Evolutionary conservation across 2,113 vertebrate genomes (phyloP).

Genomic region (Myotis davidii): DNA sequence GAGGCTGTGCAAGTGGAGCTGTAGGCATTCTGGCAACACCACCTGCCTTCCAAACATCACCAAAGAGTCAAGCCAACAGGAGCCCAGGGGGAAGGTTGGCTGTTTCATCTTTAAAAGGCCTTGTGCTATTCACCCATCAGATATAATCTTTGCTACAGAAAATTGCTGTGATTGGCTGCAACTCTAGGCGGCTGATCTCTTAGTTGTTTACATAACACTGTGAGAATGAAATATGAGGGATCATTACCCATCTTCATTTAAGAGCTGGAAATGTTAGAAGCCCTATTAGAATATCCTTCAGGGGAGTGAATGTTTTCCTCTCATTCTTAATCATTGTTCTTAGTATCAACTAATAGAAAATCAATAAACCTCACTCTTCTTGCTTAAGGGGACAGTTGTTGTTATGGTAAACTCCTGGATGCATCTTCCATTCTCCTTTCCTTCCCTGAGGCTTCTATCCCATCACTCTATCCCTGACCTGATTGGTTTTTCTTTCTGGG

Average conservation of each 20-base stretch:
- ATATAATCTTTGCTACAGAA: neutral
- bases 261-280: conserved; percentile 44
- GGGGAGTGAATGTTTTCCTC: conserved; percentile 41
- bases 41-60: neutral
- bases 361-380: conserved; percentile 67
- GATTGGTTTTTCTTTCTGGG: neutral
- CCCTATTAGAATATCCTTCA: conserved; percentile 62
- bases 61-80: neutral
- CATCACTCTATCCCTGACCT: neutral
- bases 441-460: neutral
- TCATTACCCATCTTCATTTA: conserved; percentile 58
- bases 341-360: conserved; percentile 66
- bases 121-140: neutral
- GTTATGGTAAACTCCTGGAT: conserved; percentile 50
- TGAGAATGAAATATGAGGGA: conserved; percentile 54
- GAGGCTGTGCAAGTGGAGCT: neutral
- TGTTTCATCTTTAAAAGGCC: neutral
- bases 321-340: conserved; percentile 78
- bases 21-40: neutral
- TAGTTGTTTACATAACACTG: conserved; percentile 21
- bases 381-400: conserved; percentile 63
- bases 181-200: neutral
- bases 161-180: neutral
- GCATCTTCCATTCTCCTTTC: neutral
- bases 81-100: neutral